phyloP scores from a whole-genome alignment of 2,797 vertebrate genomes.

The Hippopotamyrus pictus region DNA sequence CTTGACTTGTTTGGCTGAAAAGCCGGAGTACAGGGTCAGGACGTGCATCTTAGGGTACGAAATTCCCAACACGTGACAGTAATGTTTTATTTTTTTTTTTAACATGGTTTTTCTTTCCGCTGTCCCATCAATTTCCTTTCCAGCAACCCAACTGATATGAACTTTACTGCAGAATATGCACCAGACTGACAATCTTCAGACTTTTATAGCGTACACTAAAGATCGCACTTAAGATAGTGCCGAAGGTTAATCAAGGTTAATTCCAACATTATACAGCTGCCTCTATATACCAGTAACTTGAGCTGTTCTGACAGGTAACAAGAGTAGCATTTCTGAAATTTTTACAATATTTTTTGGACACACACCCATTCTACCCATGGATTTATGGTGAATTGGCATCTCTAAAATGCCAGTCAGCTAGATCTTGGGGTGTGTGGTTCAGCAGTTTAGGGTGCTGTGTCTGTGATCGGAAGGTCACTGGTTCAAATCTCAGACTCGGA shows the following conservation, averaged over 20 bases:
- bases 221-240: slow-evolving; percentile 26
- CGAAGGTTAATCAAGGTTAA: slow-evolving; percentile 32
- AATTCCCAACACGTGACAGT: not conserved
- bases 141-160: slow-evolving; percentile 6
- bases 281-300: not conserved
- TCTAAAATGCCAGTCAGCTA: not conserved
- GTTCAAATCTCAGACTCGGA: not conserved
- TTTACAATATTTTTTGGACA: not conserved
- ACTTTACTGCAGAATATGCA: slow-evolving; percentile 29
- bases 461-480: not conserved
- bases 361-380: not conserved
- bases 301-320: not conserved
- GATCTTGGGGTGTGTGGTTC: not conserved
- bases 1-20: slow-evolving; percentile 84
- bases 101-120: not conserved
- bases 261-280: slow-evolving; percentile 16
- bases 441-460: not conserved
- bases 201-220: slow-evolving; percentile 30
- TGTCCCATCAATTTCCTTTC: not conserved
- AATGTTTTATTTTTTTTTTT: not conserved
- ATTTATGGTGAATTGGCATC: not conserved
- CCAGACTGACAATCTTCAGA: slow-evolving; percentile 29
- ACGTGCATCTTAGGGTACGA: not conserved
- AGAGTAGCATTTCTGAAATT: not conserved
- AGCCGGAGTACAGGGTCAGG: slow-evolving; percentile 61